Evolutionary conservation across 2,113 vertebrate genomes (phyloP).

Genomic region (Corythoichthys haematopterus): DNA sequence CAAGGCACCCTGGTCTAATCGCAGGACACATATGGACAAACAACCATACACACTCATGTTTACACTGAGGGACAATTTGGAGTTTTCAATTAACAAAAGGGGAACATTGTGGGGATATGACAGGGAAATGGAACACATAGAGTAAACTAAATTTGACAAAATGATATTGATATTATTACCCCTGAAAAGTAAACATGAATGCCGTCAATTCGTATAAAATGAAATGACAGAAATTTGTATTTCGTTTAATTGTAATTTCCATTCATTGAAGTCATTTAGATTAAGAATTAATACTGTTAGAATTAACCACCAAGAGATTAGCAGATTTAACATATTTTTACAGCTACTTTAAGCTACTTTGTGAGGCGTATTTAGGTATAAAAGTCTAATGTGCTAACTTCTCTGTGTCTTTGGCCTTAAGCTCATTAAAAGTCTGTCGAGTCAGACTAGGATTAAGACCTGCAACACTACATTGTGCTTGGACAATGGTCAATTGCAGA

Average conservation of each 20-base stretch:
- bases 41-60: neutral
- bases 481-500: constrained; percentile 43
- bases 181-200: neutral
- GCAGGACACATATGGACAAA: neutral
- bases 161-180: neutral
- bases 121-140: neutral
- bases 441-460: constrained; percentile 69
- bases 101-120: neutral
- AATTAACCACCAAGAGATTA: constrained; percentile 51
- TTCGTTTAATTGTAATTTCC: neutral
- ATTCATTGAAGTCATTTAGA: constrained; percentile 2
- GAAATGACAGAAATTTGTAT: neutral
- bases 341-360: constrained; percentile 62
- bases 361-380: constrained; percentile 56
- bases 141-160: neutral
- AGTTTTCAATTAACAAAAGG: neutral
- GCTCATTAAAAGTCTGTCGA: constrained; percentile 73
- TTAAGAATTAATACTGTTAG: constrained; percentile 21
- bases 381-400: constrained; percentile 69
- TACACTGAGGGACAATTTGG: neutral
- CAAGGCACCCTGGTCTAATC: neutral
- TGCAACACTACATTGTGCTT: constrained; percentile 37
- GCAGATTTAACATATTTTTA: constrained; percentile 54
- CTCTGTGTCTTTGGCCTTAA: constrained; percentile 68
- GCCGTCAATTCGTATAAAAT: neutral